phyloP scores from a whole-genome alignment of 1,140 invertebrate species.

The Listronotus bonariensis region DNA sequence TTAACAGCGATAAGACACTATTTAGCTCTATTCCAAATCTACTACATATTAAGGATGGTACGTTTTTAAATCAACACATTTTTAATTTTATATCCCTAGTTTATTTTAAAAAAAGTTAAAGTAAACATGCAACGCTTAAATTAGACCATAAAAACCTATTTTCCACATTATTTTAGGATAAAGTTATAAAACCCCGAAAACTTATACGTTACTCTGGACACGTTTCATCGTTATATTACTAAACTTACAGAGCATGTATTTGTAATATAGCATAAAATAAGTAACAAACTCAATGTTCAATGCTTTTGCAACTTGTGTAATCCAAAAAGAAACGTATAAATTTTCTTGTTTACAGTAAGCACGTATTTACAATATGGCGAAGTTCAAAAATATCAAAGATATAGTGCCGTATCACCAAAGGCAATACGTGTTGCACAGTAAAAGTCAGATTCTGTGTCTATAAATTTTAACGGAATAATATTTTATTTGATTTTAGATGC shows the following conservation, averaged over 20 bases:
- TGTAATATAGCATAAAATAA: conserved; percentile 23
- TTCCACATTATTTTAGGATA: no score
- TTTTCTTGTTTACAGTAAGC: conserved; percentile 26
- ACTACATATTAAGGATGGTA: no score
- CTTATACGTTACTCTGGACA: conserved; percentile 8
- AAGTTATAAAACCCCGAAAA: no score
- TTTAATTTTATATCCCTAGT: no score
- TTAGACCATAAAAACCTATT: no score
- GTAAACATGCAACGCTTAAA: no score
- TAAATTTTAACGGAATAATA: conserved; percentile 26
- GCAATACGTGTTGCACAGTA: conserved; percentile 33
- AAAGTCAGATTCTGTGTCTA: conserved; percentile 28
- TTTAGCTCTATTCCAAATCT: no score
- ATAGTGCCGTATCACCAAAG: conserved; percentile 28
- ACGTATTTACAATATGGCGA: conserved; percentile 32
- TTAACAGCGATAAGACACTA: no score
- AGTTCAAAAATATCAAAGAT: conserved; percentile 32
- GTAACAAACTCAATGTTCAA: conserved; percentile 20
- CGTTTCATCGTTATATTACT: conserved; percentile 26
- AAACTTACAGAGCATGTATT: conserved; percentile 21
- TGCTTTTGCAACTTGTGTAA: conserved; percentile 23
- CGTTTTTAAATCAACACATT: no score
- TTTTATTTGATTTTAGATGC: conserved; percentile 20
- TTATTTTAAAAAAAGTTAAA: no score
- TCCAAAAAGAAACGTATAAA: conserved; percentile 29